Base-by-base conservation (phyloP, 2,888 invertebrate genomes). In the Bombyx huttoni region DNA sequence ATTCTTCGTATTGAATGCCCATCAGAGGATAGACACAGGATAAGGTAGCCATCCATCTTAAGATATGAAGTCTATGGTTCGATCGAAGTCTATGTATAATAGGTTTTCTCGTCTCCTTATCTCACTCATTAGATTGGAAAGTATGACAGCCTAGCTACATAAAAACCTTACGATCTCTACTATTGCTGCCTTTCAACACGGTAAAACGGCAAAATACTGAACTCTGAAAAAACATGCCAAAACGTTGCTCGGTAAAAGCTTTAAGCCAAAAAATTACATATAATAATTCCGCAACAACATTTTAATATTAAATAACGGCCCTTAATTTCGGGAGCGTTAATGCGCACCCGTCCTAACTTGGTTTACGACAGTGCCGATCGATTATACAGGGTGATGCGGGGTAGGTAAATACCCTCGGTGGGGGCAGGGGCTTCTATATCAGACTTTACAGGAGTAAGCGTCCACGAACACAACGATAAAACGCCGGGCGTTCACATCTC, bases 321-420 rank as follows among this genome's bases (percentile, higher is more conserved):
- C 40, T 40, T 40, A 40, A 40, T 40, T 40, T 40, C 7, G 8
- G 40, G 40, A 40, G 40, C 40, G 40, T 59, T 63, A 61, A 57
- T 55, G 51, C 51, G 49, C 56, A 56, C 56, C 54, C 53, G 48
- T 52, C 63, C 61, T 61, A 55, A 61, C 62, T 56, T 53, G 58
- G 59, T 59, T 63, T 58, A 66, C 64, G 63, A 69, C 68, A 64
- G 68, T 68, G 64, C 59, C 73, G 73, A 79, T 77, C 78, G 79
- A 78, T 78, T 73, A 67, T 63, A 65, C 64, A 57, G 72, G 63
- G 68, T 58, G 68, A 62, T 63, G 63, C 58, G 65, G 62, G 61
- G 70, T 61, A 59, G 63, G 64, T 51, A 66, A 65, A 63, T 62
- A 61, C 66, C 64, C 64, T 40, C 59, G 62, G 54, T 54, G 55